These are phyloP conservation scores for Tolypeutes matacus DNA, from an alignment of 2,797 vertebrate genomes.

Conservation along the genomic window DNA sequence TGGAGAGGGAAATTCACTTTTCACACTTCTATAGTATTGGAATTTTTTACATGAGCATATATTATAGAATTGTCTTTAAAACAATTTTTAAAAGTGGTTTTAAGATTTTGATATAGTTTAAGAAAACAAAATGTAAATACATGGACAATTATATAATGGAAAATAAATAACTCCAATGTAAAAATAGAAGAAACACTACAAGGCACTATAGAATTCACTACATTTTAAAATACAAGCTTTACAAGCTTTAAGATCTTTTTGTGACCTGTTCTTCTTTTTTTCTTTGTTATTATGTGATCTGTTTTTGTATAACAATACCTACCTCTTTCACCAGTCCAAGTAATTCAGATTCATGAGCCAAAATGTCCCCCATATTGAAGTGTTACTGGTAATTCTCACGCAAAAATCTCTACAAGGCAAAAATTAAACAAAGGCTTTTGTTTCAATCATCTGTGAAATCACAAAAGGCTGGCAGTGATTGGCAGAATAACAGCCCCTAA, in stretches of 20 bases:
- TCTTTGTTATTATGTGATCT: too few species aligned
- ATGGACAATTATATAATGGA: not conserved
- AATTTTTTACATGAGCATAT: not conserved
- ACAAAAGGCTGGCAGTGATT: not conserved
- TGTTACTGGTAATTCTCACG: not conserved
- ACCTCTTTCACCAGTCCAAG: constrained; percentile 96
- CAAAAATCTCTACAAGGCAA: constrained; percentile 69
- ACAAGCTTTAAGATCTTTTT: not conserved
- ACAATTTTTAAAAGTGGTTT: not conserved
- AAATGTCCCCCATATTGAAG: constrained; percentile 92
- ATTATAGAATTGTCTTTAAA: not conserved
- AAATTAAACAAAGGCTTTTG: constrained; percentile 37
- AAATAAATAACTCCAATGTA: not conserved
- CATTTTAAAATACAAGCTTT: not conserved
- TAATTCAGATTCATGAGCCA: constrained; percentile 94
- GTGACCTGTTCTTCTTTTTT: too few species aligned
- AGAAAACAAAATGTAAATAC: not conserved
- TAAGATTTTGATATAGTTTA: constrained; percentile 14
- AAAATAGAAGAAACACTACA: not conserved
- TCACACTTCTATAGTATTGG: not conserved
- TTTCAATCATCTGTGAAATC: not conserved
- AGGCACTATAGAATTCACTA: not conserved
- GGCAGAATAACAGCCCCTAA: not conserved
- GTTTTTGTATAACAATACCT: not conserved
- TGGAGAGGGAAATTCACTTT: not conserved